Evolutionary conservation across 2,797 vertebrate species (phyloP).

Genomic region (Muscicapa striata): DNA sequence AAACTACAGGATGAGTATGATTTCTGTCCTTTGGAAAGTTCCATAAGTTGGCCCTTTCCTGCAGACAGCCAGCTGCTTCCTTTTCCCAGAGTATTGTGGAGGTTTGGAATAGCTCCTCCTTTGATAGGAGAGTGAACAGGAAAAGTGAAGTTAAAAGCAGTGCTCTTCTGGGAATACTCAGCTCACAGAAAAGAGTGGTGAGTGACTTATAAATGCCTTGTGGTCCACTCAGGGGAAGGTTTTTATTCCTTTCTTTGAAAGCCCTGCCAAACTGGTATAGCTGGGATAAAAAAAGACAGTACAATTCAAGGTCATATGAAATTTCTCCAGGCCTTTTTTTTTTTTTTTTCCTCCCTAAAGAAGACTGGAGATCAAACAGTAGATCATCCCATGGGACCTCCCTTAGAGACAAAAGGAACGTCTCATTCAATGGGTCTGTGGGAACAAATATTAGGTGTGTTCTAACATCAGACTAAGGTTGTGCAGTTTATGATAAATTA

Average conservation of each 20-base stretch:
- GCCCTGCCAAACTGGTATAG: background rate
- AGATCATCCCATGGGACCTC: background rate
- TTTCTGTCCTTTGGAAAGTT: background rate
- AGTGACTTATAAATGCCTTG: background rate
- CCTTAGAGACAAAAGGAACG: background rate
- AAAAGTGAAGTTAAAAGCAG: conserved; percentile 43
- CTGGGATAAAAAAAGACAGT: background rate
- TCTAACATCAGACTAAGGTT: background rate
- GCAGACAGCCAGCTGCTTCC: background rate
- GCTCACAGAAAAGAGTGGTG: background rate
- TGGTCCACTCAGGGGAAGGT: background rate
- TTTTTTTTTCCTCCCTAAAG: accelerated
- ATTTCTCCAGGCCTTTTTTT: background rate
- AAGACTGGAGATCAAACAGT: background rate
- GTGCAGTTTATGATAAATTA: background rate
- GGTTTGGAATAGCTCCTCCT: background rate
- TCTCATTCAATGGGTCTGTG: background rate
- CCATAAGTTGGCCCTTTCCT: background rate
- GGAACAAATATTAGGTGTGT: background rate
- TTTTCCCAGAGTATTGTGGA: background rate
- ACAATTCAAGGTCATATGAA: background rate
- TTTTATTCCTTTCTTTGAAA: conserved; percentile 30
- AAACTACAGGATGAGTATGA: background rate
- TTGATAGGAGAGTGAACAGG: background rate
- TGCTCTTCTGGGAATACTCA: background rate